These are phyloP conservation scores for Eunapius fragilis DNA, from an alignment of 37 sponge, comb jelly and placozoan genomes.

Conservation along the genomic window DNA sequence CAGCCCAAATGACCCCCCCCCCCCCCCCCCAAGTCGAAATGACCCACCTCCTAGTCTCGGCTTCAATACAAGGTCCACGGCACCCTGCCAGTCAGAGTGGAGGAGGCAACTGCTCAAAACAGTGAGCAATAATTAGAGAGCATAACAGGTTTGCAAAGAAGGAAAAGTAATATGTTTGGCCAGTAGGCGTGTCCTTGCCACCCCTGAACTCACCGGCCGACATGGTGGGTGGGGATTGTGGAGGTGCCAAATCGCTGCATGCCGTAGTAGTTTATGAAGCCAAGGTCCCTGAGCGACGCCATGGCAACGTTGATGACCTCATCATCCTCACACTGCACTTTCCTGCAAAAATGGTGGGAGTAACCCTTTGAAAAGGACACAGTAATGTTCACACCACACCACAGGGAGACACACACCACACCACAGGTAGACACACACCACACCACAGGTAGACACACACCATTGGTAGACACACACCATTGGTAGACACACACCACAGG, in stretches of 20 bases:
- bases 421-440: not conserved
- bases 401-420: not conserved
- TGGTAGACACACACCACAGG: constrained; percentile 23
- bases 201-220: constrained; percentile 65
- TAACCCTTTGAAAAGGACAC: not conserved
- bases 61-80: constrained; percentile 69
- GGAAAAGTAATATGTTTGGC: not conserved
- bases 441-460: not conserved
- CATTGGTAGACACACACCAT: not conserved
- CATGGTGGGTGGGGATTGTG: constrained; percentile 65
- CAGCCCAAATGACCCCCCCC: not conserved
- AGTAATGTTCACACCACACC: not conserved
- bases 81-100: constrained; percentile 63
- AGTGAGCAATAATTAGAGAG: constrained; percentile 5
- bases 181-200: not conserved
- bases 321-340: constrained; percentile 42
- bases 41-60: constrained; percentile 70
- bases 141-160: not conserved
- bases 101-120: constrained; percentile 47
- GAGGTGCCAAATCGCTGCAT: constrained; percentile 96
- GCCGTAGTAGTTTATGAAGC: constrained; percentile 98
- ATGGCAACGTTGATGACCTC: constrained; percentile 32
- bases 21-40: not conserved
- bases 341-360: constrained; percentile 36
- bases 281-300: constrained; percentile 63